Base-by-base conservation (phyloP, 2,113 vertebrate species). In the Ahaetulla prasina region DNA sequence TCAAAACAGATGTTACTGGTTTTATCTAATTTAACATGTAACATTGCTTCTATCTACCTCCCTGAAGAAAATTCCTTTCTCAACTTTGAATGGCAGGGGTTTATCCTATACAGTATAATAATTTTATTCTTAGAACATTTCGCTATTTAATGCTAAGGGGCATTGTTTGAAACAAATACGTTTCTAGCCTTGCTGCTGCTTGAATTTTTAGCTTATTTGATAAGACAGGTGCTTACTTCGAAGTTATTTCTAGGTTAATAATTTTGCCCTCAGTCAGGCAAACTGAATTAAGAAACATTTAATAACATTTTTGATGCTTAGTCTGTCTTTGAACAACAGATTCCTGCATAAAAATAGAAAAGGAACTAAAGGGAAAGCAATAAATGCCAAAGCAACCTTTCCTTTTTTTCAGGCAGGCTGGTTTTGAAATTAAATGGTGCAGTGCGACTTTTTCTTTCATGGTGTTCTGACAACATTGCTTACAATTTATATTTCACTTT, bases 361-460 rank as follows among this genome's bases (percentile, higher is more conserved):
- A 90, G 89, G 88, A 9, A 35, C 2, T 14, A 3, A 1, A 1
- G 50, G 88, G 49, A 53, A 60, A 2, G 55, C 43, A 88, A 18
- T 85, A 86, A 90, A 60, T 92, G 30, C 91, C 92, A 80, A 94
- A 23, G 60, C 3, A 55, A 89, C 5, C 30, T 22, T 5, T 39
- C 52, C 45, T 4, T 18, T 22, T 22, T 93, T 54, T 52, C 8
- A 14, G 35, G 10, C 90, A 63, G 10, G 52, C 85, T 89, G 47
- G 0, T 1, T 90, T 80, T 30, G 12, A 85, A 20, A 47, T 30
- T 49, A 89, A 91, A 54, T 27, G 39, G 96, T 98, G 97, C 97
- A 98, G 96, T 98, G 97, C 93, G 95, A 95, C 97, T 95, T 97
- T 96, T 98, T 98, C 98, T 98, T 97, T 97, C 97, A 96, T 95